phyloP scores from a whole-genome alignment of 1,140 invertebrate species.

The Drosophila kohkoa region DNA sequence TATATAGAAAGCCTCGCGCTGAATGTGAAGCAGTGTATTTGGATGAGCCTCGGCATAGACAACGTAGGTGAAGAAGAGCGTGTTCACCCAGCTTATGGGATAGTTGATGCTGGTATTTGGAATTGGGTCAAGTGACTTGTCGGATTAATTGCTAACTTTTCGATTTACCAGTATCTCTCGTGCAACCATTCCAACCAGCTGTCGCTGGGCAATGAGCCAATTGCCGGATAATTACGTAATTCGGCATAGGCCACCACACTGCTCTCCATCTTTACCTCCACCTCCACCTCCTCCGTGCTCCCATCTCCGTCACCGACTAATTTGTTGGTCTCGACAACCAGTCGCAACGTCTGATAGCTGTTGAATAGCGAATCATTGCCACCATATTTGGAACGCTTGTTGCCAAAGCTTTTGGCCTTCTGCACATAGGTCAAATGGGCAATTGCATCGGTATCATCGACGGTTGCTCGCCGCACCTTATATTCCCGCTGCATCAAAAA shows the following conservation, averaged over 20 bases:
- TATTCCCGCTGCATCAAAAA: conserved; percentile 26
- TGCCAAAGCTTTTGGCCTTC: conserved; percentile 54
- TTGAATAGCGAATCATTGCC: conserved; percentile 31
- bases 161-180: conserved; percentile 66
- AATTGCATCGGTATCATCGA: conserved; percentile 25
- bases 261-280: too few relatives aligned
- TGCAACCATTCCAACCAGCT: conserved; percentile 66
- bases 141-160: background rate
- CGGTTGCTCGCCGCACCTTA: conserved; percentile 42
- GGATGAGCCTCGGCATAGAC: conserved; percentile 43
- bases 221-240: conserved; percentile 62
- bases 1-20: conserved; percentile 51
- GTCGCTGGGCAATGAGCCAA: conserved; percentile 55
- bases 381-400: conserved; percentile 50
- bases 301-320: too few relatives aligned
- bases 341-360: conserved; percentile 59
- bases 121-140: background rate
- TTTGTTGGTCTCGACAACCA: conserved; percentile 15
- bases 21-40: conserved; percentile 18
- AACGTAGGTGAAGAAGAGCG: conserved; percentile 67
- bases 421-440: conserved; percentile 22
- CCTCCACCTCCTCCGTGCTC: too few relatives aligned
- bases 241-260: conserved; percentile 65
- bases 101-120: conserved; percentile 31
- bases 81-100: conserved; percentile 55